Percentiles rank a stretch among this genome's conserved stretches.
These are phyloP conservation scores for Lota lota DNA, from an alignment of 2,113 vertebrate genomes.

Conservation along the genomic window DNA sequence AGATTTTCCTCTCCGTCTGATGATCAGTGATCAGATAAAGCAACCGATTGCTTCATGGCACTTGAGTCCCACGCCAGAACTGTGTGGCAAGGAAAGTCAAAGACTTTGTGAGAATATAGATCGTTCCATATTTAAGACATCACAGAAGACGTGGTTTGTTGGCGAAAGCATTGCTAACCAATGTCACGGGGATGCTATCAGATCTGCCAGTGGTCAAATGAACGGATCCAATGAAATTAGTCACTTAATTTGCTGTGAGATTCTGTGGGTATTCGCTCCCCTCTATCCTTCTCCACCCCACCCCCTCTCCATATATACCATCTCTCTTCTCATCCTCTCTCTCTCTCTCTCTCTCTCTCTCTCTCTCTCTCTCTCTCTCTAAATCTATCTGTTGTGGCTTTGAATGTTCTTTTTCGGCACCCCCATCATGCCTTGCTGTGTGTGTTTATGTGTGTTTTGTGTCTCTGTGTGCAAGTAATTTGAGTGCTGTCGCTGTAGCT, in stretches of 20 bases:
- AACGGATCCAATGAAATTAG: constrained; percentile 64
- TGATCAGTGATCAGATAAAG: no score
- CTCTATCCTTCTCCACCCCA: no score
- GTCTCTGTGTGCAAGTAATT: constrained; percentile 41
- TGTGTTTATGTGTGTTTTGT: constrained; percentile 31
- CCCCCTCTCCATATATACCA: no score
- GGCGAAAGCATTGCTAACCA: constrained; percentile 50
- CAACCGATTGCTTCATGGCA: no score
- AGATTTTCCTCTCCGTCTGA: background rate
- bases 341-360: constrained; percentile 4
- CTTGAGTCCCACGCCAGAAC: no score
- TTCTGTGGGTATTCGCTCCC: constrained; percentile 27
- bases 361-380: constrained; percentile 47
- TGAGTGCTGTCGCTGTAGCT: constrained; percentile 49
- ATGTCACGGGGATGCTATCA: constrained; percentile 53
- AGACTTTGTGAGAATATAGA: constrained; percentile 41
- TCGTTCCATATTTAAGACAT: constrained; percentile 46
- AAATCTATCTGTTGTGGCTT: constrained; percentile 61
- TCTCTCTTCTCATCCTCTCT: background rate
- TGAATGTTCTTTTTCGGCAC: constrained; percentile 64
- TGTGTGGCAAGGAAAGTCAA: constrained; percentile 28
- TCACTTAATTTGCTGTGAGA: constrained; percentile 49
- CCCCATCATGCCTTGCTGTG: constrained; percentile 53
- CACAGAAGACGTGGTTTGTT: constrained; percentile 38
- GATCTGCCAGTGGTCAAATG: constrained; percentile 56